phyloP scores from a whole-genome alignment of 2,888 invertebrate genomes.

The Cylindroiulus punctatus region DNA sequence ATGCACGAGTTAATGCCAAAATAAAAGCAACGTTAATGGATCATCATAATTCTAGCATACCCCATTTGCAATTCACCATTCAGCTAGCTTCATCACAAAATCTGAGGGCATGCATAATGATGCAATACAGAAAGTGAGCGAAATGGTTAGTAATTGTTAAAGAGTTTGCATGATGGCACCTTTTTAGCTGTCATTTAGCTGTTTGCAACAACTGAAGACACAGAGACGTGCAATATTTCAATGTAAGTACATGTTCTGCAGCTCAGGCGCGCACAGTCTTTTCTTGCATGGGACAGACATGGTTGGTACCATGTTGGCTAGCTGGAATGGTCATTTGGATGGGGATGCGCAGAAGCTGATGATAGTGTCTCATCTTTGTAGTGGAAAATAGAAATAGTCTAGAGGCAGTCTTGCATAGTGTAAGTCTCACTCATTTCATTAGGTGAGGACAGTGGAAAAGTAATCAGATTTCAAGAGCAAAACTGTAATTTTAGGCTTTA shows the following conservation, averaged over 20 bases:
- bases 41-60: slow-evolving; percentile 45
- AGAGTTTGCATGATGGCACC: slow-evolving; percentile 1
- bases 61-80: slow-evolving; percentile 45
- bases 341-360: slow-evolving; percentile 40
- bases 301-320: neutral
- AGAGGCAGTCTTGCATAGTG: neutral
- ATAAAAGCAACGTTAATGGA: slow-evolving; percentile 43
- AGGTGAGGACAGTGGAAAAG: neutral
- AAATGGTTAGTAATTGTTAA: slow-evolving; percentile 12
- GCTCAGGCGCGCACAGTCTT: neutral
- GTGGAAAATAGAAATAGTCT: neutral
- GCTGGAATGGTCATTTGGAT: slow-evolving; percentile 41
- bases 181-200: slow-evolving; percentile 11
- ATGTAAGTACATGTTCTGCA: slow-evolving; percentile 35
- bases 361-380: neutral
- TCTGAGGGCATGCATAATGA: slow-evolving; percentile 24
- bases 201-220: neutral
- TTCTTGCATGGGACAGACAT: neutral
- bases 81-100: slow-evolving; percentile 38
- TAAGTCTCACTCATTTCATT: neutral
- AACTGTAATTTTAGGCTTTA: neutral
- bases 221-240: slow-evolving; percentile 4
- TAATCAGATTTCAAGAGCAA: neutral
- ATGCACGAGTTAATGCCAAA: slow-evolving; percentile 38
- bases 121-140: slow-evolving; percentile 23